Base-by-base conservation (phyloP, 2,888 invertebrate species). In the Cepaea hortensis region DNA sequence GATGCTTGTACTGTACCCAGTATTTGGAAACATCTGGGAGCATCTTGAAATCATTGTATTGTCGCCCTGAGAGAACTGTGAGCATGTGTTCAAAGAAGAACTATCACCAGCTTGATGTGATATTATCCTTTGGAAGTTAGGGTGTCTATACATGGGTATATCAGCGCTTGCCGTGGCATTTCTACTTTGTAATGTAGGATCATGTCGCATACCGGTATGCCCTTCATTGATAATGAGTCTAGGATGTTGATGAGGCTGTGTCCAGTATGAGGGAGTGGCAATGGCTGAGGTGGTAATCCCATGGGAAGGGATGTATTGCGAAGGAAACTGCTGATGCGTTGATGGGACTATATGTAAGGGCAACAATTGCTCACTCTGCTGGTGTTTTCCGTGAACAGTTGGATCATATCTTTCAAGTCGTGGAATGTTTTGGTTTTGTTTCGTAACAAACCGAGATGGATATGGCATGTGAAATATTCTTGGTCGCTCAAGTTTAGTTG, bases 241-340 rank as follows among this genome's bases (percentile, higher is more conserved):
- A 3, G 73, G 82, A 82, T 72, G 82, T 35, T 81, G 81, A 46
- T 81, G 20, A 18, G 62, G 18, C 35, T 65, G 80, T 70, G 70
- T 50, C 35, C 35, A 81, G 35, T 68, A 65, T 55, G 46, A 0
- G 11, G 23, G 35, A 23, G 62, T 3, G 11, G n/a, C 23, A 4
- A 23, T 3, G 3, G 15, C 23, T 23, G 77, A 23, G 55, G 77
- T 55, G 7, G 62, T 18, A 4, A 35, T 62, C 35, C 11, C 13
- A 65, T 62, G 35, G 3, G 62, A 62, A 62, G 13, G 62, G 0
- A 9, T 35, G 15, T 18, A 35, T 15, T 62, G 79, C 15, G 62
- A 62, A 5, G 62, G 3, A 35, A 62, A 62, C 13, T 23, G 15
- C 35, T 62, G 62, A 0, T 79, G 79, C 1, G 62, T 15, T 61